These are phyloP conservation scores for Arctopsyche grandis DNA, from an alignment of 1,140 invertebrate species.

Conservation along the genomic window DNA sequence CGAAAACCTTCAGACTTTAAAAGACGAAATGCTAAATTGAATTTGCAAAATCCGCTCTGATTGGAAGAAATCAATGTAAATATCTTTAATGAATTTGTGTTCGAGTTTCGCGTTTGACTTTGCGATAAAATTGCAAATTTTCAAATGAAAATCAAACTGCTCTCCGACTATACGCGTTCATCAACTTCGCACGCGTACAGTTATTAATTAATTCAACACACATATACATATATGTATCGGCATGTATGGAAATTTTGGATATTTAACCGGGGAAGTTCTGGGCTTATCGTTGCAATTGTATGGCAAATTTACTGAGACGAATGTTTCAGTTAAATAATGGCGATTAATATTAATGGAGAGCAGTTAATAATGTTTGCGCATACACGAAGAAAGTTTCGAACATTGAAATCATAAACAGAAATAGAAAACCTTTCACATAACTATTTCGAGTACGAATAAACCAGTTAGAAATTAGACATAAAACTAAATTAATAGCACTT, in stretches of 20 bases:
- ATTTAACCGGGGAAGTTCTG: constrained; percentile 5
- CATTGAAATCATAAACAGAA: too few species aligned
- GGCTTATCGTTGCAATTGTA: background rate
- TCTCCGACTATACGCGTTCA: too few species aligned
- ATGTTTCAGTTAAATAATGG: constrained; percentile 18
- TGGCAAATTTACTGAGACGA: constrained; percentile 12
- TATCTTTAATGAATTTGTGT: constrained; percentile 26
- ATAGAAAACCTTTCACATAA: too few species aligned
- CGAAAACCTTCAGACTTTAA: too few species aligned
- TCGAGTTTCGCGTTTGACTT: constrained; percentile 1
- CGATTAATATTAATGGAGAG: constrained; percentile 18
- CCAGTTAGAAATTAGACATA: too few species aligned
- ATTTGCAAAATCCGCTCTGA: constrained; percentile 3
- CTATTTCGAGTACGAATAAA: too few species aligned
- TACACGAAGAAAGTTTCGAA: too few species aligned
- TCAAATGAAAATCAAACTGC: background rate
- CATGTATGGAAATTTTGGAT: background rate
- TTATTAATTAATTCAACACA: too few species aligned
- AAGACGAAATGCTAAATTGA: constrained; percentile 7
- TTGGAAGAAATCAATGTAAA: constrained; percentile 22
- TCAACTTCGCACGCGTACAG: too few species aligned
- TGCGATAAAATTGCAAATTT: constrained; percentile 15
- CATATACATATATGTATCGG: background rate
- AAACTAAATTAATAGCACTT: too few species aligned
- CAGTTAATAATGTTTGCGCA: background rate